Evolutionary conservation across 2,113 vertebrate species (phyloP), one percentile per base, ranked within the genome.

Genomic region (Silurus asotus): DNA sequence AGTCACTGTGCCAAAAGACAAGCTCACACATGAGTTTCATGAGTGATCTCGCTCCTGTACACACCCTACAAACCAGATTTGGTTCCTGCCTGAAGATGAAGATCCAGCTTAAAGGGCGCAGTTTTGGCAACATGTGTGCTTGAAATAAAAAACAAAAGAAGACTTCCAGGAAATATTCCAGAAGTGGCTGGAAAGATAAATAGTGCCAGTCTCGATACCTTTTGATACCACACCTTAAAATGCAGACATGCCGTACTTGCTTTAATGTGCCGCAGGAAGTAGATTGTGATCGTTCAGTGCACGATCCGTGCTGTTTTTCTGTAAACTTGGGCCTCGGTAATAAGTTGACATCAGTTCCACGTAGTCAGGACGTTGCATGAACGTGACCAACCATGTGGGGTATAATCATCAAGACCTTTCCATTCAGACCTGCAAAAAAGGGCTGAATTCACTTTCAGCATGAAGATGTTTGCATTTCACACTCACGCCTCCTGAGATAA

Each of bases 231-330:
- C 37, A 37, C 37, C 37, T 37, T 37, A 37, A 37, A 37, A 37
- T 37, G 37, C 72, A 79, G 62, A 53, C 53, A 83, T 85, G 81
- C 86, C 81, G 56, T 75, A 7, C 20, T 49, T 5, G 20, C 45
- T 76, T 49, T 59, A 48, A 6, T 48, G 45, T 53, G 45, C n/a
- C 48, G 49, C 13, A 59, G 45, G 37, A 65, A 75, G 28, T 75
- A 19, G 20, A 62, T 76, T 83, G 65, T 83, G 81, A 64, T 86
- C 37, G 37, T 19, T 23, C 53, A 23, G 4, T 72, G 82, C 14
- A 15, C 17, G 17, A 58, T 58, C 56, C 13, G 56, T 58, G 72
- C 17, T 23, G 37, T 88, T n/a, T 37, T 37, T 51, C 53, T 78
- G 48, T 62, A 25, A 82, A 76, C 51, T 28, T 37, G 56, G 28